Conservation (phyloP, 1,140 invertebrate genomes). For the Cydia pomonella region DNA sequence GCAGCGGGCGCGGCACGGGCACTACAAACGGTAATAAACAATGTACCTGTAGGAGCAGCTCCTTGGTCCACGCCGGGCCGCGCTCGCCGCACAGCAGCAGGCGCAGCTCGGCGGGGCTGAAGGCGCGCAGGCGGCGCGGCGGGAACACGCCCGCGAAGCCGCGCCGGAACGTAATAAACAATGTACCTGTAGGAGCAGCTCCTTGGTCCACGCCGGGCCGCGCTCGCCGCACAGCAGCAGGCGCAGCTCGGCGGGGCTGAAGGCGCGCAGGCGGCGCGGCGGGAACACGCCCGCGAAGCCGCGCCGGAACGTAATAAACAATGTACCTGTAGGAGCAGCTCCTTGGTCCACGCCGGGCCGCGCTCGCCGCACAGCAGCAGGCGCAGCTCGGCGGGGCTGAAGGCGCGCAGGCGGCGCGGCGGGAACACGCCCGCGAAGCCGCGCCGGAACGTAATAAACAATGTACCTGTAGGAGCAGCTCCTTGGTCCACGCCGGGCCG, state of each 20-base stretch:
- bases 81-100: no score
- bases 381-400: slow-evolving; percentile 94
- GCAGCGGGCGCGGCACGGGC: no score
- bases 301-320: slow-evolving; percentile 92
- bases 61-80: no score
- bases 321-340: slow-evolving; percentile 90
- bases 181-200: slow-evolving; percentile 90
- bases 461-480: slow-evolving; percentile 90
- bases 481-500: slow-evolving; percentile 96
- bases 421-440: slow-evolving; percentile 98
- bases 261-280: slow-evolving; percentile 94
- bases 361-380: slow-evolving; percentile 98
- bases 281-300: slow-evolving; percentile 98
- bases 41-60: no score
- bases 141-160: no score
- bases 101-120: no score
- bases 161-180: no score
- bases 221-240: slow-evolving; percentile 98
- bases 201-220: slow-evolving; percentile 96
- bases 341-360: slow-evolving; percentile 96
- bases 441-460: slow-evolving; percentile 92
- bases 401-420: slow-evolving; percentile 94
- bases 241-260: slow-evolving; percentile 94
- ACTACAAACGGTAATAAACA: no score
- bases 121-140: no score